phyloP scores from a whole-genome alignment of 2,113 vertebrate genomes.

The Crotalus tigris region DNA sequence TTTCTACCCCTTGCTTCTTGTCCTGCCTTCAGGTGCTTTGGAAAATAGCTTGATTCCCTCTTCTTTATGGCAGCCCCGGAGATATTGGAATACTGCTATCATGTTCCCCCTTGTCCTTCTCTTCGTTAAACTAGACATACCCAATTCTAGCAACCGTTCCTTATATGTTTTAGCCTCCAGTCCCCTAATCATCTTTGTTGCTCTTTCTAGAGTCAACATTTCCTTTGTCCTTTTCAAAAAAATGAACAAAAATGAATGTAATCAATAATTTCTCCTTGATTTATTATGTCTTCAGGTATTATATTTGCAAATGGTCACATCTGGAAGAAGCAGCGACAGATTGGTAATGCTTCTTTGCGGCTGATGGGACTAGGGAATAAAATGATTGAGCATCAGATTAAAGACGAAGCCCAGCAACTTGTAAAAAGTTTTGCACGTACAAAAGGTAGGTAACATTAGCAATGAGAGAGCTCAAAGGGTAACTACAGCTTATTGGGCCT shows the following conservation, averaged over 20 bases:
- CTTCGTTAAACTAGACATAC: no score
- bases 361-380: slow-evolving; percentile 6
- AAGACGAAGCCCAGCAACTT: neutral
- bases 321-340: slow-evolving; percentile 19
- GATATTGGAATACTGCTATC: no score
- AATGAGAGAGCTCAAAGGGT: neutral
- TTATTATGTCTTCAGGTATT: neutral
- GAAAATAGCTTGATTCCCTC: no score
- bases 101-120: no score
- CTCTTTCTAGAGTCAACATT: no score
- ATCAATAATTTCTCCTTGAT: neutral
- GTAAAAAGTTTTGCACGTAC: neutral
- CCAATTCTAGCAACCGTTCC: no score
- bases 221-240: neutral
- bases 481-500: neutral
- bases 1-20: no score
- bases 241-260: neutral
- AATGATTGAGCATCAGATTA: neutral
- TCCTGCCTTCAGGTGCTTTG: no score
- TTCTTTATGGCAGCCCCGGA: no score
- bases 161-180: no score
- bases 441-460: neutral
- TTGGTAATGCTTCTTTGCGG: neutral
- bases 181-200: no score
- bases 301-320: neutral